phyloP scores from a whole-genome alignment of 2,113 vertebrate species.

The Natator depressus region DNA sequence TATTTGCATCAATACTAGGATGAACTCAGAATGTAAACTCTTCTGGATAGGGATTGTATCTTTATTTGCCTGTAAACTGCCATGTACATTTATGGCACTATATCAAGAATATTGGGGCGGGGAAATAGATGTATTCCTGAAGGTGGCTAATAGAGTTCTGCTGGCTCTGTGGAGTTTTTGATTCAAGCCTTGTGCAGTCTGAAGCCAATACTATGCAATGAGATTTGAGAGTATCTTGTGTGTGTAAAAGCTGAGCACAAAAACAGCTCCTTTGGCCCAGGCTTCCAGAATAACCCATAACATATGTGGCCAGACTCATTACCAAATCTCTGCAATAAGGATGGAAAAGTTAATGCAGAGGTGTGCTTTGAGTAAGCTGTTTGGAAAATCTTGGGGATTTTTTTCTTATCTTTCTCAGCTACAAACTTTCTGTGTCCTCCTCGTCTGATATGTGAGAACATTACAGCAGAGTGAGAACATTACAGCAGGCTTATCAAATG shows the following conservation, averaged over 20 bases:
- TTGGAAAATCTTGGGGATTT: conserved; percentile 51
- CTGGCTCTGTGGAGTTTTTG: neutral
- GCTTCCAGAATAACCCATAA: conserved; percentile 45
- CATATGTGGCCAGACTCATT: conserved; percentile 46
- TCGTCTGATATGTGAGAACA: conserved; percentile 26
- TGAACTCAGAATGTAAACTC: neutral
- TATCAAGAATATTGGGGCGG: neutral
- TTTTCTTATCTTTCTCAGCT: conserved; percentile 20
- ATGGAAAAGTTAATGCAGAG: neutral
- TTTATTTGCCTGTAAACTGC: neutral
- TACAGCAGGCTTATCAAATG: conserved; percentile 65
- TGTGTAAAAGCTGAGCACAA: conserved; percentile 3
- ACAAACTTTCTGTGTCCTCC: conserved; percentile 65
- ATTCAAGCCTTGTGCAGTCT: conserved; percentile 32
- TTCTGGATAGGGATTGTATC: neutral
- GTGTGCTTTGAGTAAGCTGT: conserved; percentile 3
- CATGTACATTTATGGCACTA: neutral
- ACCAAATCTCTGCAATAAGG: conserved; percentile 13
- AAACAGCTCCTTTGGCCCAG: conserved; percentile 20
- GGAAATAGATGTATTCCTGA: neutral
- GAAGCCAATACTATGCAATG: conserved; percentile 31
- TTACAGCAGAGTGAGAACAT: conserved; percentile 58
- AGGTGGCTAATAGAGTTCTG: neutral
- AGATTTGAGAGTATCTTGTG: conserved; percentile 31
- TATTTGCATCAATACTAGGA: conserved; percentile 44